Conservation (phyloP, 2,888 invertebrate genomes). For the Ophion slaviceki region DNA sequence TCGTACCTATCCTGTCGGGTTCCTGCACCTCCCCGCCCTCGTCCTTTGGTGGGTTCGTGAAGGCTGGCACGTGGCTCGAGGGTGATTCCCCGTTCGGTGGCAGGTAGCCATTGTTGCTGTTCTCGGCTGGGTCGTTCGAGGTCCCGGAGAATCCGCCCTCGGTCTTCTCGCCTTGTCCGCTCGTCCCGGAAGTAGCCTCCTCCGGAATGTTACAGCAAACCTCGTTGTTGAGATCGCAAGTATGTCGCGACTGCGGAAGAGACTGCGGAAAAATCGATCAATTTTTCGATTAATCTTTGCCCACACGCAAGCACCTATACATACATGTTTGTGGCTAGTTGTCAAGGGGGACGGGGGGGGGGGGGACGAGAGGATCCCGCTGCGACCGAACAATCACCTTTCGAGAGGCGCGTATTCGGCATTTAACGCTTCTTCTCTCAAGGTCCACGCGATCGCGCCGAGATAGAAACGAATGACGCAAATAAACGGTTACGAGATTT, state of each 20-base stretch:
- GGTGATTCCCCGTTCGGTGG: slow-evolving; percentile 74
- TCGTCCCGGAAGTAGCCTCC: slow-evolving; percentile 2
- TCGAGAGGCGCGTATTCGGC: too few relatives aligned
- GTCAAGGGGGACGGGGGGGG: too few relatives aligned
- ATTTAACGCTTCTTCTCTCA: too few relatives aligned
- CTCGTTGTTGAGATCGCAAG: slow-evolving; percentile 72
- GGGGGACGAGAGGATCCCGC: too few relatives aligned
- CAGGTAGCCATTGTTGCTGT: slow-evolving; percentile 74
- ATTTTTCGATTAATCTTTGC: too few relatives aligned
- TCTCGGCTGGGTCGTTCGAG: slow-evolving; percentile 52
- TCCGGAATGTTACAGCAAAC: slow-evolving; percentile 74
- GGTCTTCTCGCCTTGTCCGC: slow-evolving; percentile 34
- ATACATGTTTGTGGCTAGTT: too few relatives aligned
- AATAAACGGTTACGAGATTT: slow-evolving; percentile 3
- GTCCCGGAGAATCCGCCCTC: slow-evolving; percentile 38
- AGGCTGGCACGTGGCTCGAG: slow-evolving; percentile 71
- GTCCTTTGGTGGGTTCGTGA: slow-evolving; percentile 67
- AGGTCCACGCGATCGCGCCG: too few relatives aligned
- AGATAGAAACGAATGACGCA: too few relatives aligned
- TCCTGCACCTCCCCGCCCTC: background rate
- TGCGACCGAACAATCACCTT: too few relatives aligned
- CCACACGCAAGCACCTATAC: too few relatives aligned
- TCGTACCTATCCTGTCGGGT: slow-evolving; percentile 46
- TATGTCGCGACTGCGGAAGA: slow-evolving; percentile 69
- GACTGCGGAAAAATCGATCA: background rate